Base-by-base conservation (phyloP, 2,113 vertebrate genomes). In the Nycticebus coucang region DNA sequence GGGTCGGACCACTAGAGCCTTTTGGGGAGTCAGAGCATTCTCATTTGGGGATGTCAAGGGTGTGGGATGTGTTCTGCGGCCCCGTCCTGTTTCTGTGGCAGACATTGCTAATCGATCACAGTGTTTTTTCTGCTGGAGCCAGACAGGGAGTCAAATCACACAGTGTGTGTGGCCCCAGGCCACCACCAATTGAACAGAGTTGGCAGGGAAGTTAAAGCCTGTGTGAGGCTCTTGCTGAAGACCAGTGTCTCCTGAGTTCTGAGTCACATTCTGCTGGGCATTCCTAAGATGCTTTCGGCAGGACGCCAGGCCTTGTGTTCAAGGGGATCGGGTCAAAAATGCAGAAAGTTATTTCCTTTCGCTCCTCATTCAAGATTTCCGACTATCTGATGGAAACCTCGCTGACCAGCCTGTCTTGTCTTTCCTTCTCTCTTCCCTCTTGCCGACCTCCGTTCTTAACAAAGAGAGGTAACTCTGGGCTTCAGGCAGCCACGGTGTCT, bases 11-110 rank as follows among this genome's bases (percentile, higher is more conserved):
- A 10, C 5, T 0, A 8, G 8, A 77, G 21, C 71, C 41, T 79
- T 9, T 35, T 0, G 4, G 37, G n/a, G 69, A 12, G 8, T 1
- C 5, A 13, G 50, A 11, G 11, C 12, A 0, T 17, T 3, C 7
- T 6, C 4, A 50, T 21, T 7, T 3, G 60, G 8, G 37, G 15
- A 3, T 14, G 12, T 30, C 26, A 37, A 45, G 62, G 0, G 7
- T 24, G 19, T 41, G 30, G 57, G 26, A 0, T 18, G 4, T 21
- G 33, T 12, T 12, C 37, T 35, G 35, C 57, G 10, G 9, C 57
- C 57, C 24, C 3, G 3, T 1, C 69, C n/a, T 2, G 41, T 64
- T 75, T 35, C 24, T 64, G 45, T 8, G 33, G 62, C 62, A 91
- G 82, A 86, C 87, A 53, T 64, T n/a, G 17, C 83, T 83, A 60